Conservation (phyloP, 2,888 invertebrate species). For the Drosophila melanocephala region DNA sequence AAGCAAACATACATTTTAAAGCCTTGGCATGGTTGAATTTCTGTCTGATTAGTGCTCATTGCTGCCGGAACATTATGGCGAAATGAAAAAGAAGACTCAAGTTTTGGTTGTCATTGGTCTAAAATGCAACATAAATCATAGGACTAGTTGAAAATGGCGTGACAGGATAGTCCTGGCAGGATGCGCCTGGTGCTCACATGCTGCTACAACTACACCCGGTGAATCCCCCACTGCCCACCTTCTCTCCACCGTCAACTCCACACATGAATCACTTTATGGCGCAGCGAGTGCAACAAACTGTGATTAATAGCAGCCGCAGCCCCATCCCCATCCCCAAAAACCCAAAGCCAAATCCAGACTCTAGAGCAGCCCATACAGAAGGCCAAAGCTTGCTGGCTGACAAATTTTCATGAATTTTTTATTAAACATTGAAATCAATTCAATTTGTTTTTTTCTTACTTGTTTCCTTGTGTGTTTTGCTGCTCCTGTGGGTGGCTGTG, state of each 20-base stretch:
- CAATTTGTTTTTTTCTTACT: constrained; percentile 52
- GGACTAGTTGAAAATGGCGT: constrained; percentile 63
- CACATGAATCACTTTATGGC: constrained; percentile 78
- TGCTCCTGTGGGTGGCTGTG: constrained; percentile 19
- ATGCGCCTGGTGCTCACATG: constrained; percentile 64
- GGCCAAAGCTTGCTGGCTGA: constrained; percentile 66
- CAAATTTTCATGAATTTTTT: constrained; percentile 83
- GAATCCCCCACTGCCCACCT: not conserved
- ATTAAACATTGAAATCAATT: constrained; percentile 82
- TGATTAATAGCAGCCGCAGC: constrained; percentile 77
- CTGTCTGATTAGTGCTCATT: constrained; percentile 61
- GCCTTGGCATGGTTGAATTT: not conserved
- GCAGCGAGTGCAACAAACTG: constrained; percentile 82
- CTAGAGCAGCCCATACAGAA: constrained; percentile 3
- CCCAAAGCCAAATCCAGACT: constrained; percentile 13
- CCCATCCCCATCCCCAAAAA: constrained; percentile 4
- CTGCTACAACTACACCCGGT: constrained; percentile 33
- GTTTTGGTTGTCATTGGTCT: constrained; percentile 65
- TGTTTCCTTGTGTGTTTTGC: constrained; percentile 4
- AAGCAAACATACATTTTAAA: not conserved
- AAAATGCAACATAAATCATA: constrained; percentile 79
- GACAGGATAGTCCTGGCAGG: constrained; percentile 63
- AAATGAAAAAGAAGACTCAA: constrained; percentile 22
- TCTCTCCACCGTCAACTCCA: constrained; percentile 9
- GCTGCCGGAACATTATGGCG: constrained; percentile 27